Evolutionary conservation across 2,888 invertebrate genomes (phyloP).

Genomic region (Dolomedes plantarius): DNA sequence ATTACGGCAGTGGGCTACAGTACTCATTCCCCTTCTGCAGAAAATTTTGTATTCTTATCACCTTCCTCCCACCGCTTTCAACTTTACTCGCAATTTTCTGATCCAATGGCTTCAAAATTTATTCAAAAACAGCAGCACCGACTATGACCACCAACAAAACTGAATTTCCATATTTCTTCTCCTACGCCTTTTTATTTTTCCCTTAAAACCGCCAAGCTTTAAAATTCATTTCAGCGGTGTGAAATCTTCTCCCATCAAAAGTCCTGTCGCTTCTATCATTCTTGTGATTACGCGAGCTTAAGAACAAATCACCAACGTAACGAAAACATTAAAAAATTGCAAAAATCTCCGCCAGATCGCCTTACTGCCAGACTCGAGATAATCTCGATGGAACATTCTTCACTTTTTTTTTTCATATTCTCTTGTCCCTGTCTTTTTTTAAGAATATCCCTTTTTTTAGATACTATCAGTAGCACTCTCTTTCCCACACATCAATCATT

Average conservation of each 20-base stretch:
- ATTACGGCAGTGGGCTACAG: too few species aligned
- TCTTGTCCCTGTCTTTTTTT: not conserved
- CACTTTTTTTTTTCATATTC: not conserved
- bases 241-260: not conserved
- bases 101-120: not conserved
- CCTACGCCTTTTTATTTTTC: too few species aligned
- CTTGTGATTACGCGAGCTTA: not conserved
- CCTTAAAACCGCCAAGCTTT: not conserved
- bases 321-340: not conserved
- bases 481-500: slow-evolving; percentile 50
- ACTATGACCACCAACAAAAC: not conserved
- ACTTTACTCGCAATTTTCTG: not conserved
- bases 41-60: too few species aligned
- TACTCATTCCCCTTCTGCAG: too few species aligned
- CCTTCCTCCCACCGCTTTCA: not conserved
- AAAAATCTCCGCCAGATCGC: not conserved
- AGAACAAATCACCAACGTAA: not conserved
- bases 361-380: not conserved
- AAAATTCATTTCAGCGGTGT: not conserved
- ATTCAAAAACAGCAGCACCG: not conserved
- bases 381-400: slow-evolving; percentile 6
- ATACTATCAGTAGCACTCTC: slow-evolving; percentile 14
- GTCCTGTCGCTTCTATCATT: not conserved
- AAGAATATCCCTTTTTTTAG: not conserved
- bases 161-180: too few species aligned